Base-by-base conservation (phyloP, 1,140 invertebrate species). In the Sycophaga agraensis region DNA sequence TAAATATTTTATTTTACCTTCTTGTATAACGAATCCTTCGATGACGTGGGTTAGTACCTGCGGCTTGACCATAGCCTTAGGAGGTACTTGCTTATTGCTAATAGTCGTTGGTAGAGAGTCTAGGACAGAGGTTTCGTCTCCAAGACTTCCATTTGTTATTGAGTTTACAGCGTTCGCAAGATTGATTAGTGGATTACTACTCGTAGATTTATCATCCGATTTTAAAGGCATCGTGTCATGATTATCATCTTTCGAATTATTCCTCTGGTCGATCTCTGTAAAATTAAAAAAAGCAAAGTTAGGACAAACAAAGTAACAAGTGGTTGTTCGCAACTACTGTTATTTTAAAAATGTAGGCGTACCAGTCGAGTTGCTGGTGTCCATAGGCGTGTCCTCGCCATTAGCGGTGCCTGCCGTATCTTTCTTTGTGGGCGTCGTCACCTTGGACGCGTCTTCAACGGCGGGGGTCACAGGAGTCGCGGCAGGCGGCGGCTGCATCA, bases 21-120 rank as follows among this genome's bases (percentile, higher is more conserved):
- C 96, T 79, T 97, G 94, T 69, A 98, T 98, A 3, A 98, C 91
- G 78, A 95, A 97, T 17, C 95, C 96, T 80, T 97, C 96, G 59
- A 98, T 97, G 2, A 97, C 92, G 75, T 98, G 96, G 0, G 95
- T 98, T 9, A 98, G 81, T 2, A 98, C 92, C 74, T 97, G 94
- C 0, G 95, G 95, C 79, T 97, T 97, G 0, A 97, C 94, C 86
- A 97, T 91, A 1, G 93, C 93, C 78, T 94, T 96, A n/a, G 91
- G 92, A 42, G 89, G 75, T 21, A 85, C 85, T 69, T 90, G 87
- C 82, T 90, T 83, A 65, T 77, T 82, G 48, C 70, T 81, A 2
- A 72, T 66, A n/a, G 68, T 73, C 9, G 73, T 40, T 24, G 75
- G 69, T n/a, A 70, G 61, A 9, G 70, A 59, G 28, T 73, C 62